Evolutionary conservation across 1,140 invertebrate species (phyloP), one percentile per base, ranked within the genome.

Genomic region (Monochamus saltuarius): DNA sequence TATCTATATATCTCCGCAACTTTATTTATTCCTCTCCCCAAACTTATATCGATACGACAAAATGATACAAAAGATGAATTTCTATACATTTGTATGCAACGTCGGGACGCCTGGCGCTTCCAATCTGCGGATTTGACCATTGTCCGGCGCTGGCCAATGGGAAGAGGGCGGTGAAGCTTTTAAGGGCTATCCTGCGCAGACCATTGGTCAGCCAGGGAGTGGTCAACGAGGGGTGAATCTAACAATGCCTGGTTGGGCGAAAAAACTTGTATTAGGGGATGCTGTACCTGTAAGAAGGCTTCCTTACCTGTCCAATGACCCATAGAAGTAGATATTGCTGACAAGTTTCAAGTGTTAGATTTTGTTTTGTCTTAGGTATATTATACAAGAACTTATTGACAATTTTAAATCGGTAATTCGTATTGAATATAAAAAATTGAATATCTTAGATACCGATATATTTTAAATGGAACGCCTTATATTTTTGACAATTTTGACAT

Each of bases 181-280:
- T 11, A 10, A 43, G 40, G n/a, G 40, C 22, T 13, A 16, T 19
- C 9, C 45, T 56, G 53, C 53, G 53, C 53, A 56, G 53, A 56
- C 53, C 53, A 56, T 56, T 56, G 53, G 53, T 56, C 53, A 56
- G 14, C 22, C 29, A 56, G 53, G 53, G 53, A 45, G 53, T 56
- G 53, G 53, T 56, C 53, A 56, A 39, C 42, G 45, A 56, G 40
- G 53, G 53, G 53, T 46, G 40, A 56, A 56, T 45, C 37, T 22
- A 22, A 40, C 36, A 56, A 22, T 39, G 8, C 22, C 36, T 22
- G 53, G 42, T 56, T 45, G 53, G 53, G 19, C 16, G 39, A 36
- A 56, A 17, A 45, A 51, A 51, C 49, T n/a, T 51, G 34, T n/a
- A 9, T 35, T 22, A 16, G 29, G 14, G 17, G 29, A 47, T 47